Evolutionary conservation across 2,888 invertebrate genomes (phyloP).

Genomic region (Belgica antarctica): DNA sequence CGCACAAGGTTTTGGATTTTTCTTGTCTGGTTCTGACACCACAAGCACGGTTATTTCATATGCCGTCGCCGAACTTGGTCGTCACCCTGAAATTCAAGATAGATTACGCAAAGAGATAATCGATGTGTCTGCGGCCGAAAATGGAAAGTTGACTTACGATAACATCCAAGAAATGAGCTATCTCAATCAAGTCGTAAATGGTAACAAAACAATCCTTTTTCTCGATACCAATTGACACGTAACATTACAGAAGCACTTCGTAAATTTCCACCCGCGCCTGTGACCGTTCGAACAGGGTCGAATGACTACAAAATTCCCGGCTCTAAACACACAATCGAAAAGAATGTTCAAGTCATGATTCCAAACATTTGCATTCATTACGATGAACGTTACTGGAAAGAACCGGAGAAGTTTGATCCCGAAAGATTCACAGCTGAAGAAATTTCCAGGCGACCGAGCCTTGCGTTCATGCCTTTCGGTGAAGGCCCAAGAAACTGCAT

Average conservation of each 20-base stretch:
- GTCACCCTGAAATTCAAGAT: slow-evolving; percentile 28
- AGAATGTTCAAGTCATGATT: slow-evolving; percentile 33
- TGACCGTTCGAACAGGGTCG: background rate
- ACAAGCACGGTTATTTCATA: slow-evolving; percentile 60
- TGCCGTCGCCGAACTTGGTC: slow-evolving; percentile 22
- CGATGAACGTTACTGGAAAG: slow-evolving; percentile 33
- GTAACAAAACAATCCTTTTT: slow-evolving; percentile 1
- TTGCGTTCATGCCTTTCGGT: slow-evolving; percentile 33
- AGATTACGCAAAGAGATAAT: slow-evolving; percentile 33
- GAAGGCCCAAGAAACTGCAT: slow-evolving; percentile 34
- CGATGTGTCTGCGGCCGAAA: background rate
- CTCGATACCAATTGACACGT: background rate
- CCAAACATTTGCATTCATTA: slow-evolving; percentile 31
- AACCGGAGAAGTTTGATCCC: slow-evolving; percentile 41
- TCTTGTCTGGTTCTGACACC: slow-evolving; percentile 63
- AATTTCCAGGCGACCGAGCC: background rate
- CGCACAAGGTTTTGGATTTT: slow-evolving; percentile 59
- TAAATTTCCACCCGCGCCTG: slow-evolving; percentile 22
- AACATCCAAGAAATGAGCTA: slow-evolving; percentile 30
- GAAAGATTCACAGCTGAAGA: slow-evolving; percentile 32
- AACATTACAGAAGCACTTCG: slow-evolving; percentile 36
- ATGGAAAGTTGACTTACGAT: slow-evolving; percentile 26
- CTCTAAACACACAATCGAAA: slow-evolving; percentile 26
- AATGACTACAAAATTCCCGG: slow-evolving; percentile 37
- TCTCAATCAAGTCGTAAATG: slow-evolving; percentile 29